phyloP scores from a whole-genome alignment of 2,797 vertebrate genomes.

The Xenopus petersii region DNA sequence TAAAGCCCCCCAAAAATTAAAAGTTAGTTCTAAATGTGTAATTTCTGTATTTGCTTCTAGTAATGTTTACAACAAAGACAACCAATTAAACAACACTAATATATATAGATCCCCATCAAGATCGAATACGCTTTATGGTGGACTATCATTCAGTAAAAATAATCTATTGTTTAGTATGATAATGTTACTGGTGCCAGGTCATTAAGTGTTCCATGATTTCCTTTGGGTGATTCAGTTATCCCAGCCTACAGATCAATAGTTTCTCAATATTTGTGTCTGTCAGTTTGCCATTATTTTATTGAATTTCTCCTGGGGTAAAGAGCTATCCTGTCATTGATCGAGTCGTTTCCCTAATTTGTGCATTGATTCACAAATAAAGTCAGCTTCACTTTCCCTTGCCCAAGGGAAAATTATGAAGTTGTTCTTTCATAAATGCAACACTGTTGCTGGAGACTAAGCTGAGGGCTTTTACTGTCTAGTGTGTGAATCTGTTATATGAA shows the following conservation, averaged over 20 bases:
- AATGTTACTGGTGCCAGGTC: background rate
- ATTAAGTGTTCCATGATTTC: constrained; percentile 8
- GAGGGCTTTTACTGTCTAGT: background rate
- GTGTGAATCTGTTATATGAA: constrained; percentile 6
- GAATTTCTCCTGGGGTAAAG: constrained; percentile 26
- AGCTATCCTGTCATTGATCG: constrained; percentile 30
- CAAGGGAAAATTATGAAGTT: background rate
- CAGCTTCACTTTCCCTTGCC: constrained; percentile 17
- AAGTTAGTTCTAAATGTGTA: no score
- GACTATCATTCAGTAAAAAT: no score
- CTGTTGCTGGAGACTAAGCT: background rate
- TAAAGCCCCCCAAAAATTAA: no score
- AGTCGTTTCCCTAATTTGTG: constrained; percentile 33
- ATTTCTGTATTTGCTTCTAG: no score
- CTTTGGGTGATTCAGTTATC: constrained; percentile 7
- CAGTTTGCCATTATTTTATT: constrained; percentile 38
- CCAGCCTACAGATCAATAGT: constrained; percentile 4
- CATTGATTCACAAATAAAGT: constrained; percentile 45
- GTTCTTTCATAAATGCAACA: constrained; percentile 15
- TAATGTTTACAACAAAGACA: no score
- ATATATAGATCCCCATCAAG: no score
- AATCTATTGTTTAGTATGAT: background rate
- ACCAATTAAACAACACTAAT: no score
- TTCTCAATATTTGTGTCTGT: constrained; percentile 37
- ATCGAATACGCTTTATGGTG: no score